Evolutionary conservation across 2,797 vertebrate genomes (phyloP).

Genomic region (Gallinago solitaria): DNA sequence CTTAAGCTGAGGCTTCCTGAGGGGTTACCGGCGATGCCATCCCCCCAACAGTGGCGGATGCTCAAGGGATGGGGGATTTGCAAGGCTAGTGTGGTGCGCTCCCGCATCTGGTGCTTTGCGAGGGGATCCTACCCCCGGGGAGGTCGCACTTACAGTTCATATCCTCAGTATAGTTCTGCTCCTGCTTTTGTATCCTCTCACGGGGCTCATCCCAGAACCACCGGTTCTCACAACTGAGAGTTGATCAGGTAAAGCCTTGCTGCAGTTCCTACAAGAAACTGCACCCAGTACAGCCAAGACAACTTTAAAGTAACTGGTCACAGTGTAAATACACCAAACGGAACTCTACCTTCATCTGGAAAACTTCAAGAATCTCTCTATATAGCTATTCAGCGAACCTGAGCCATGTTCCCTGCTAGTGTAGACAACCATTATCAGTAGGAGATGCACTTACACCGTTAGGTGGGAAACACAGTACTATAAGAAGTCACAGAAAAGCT

Average conservation of each 20-base stretch:
- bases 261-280: background rate
- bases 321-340: background rate
- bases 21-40: background rate
- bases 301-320: background rate
- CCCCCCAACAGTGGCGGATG: background rate
- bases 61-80: background rate
- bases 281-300: background rate
- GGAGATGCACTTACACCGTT: background rate
- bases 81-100: background rate
- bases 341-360: background rate
- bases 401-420: background rate
- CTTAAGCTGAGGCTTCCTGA: background rate
- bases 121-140: background rate
- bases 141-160: accelerated
- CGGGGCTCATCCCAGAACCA: background rate
- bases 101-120: background rate
- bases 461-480: background rate
- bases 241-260: background rate
- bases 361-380: background rate
- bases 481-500: background rate
- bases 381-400: background rate
- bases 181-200: accelerated
- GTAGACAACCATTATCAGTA: background rate
- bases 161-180: background rate
- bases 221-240: accelerated